phyloP scores from a whole-genome alignment of 2,113 vertebrate species.

The Columba livia region DNA sequence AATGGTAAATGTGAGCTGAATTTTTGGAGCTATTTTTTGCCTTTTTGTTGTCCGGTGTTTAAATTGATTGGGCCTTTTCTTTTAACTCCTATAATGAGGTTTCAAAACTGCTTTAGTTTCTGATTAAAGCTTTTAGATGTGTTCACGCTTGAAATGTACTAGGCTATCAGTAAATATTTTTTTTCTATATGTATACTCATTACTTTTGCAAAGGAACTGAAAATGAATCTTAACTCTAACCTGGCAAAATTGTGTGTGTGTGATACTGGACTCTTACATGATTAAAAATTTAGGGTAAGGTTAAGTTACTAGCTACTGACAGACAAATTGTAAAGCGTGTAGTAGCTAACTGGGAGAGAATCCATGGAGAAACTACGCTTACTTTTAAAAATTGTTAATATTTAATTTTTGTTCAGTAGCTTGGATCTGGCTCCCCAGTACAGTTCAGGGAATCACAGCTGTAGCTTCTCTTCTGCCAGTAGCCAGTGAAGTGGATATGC shows the following conservation, averaged over 20 bases:
- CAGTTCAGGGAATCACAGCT: not conserved
- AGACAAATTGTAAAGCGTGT: not conserved
- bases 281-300: not conserved
- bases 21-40: constrained; percentile 33
- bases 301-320: not conserved
- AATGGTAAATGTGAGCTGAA: constrained; percentile 3
- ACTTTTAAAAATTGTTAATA: not conserved
- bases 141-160: constrained; percentile 34
- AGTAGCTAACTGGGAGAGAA: not conserved
- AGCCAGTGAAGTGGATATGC: not conserved
- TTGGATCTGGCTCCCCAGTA: not conserved
- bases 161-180: constrained; percentile 18
- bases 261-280: not conserved
- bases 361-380: not conserved
- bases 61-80: constrained; percentile 59
- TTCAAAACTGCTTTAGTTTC: constrained; percentile 51
- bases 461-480: not conserved
- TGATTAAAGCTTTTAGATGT: constrained; percentile 43
- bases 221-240: not conserved
- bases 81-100: constrained; percentile 45
- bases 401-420: not conserved
- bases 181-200: not conserved
- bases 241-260: not conserved
- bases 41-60: constrained; percentile 18
- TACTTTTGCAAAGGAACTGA: constrained; percentile 27